Conservation (phyloP, 2,113 vertebrate species). For the Daboia siamensis region DNA sequence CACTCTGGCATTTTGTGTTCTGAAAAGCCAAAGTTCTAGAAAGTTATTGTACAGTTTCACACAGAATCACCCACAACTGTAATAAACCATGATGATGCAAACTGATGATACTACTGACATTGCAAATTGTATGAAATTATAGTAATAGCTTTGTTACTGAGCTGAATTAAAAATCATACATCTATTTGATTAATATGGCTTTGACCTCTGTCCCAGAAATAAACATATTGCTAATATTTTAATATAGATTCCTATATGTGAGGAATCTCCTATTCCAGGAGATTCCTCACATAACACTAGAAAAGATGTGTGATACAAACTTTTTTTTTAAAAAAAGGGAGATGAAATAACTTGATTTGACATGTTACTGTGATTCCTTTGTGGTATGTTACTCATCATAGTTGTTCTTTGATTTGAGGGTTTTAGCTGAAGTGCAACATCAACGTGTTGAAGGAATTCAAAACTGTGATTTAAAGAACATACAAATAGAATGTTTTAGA, state of each 20-base stretch:
- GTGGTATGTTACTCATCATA: constrained; percentile 44
- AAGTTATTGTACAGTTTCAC: not conserved
- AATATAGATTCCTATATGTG: not conserved
- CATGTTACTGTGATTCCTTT: not conserved
- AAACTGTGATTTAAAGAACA: constrained; percentile 1
- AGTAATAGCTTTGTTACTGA: not conserved
- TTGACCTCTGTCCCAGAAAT: not conserved
- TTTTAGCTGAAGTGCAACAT: constrained; percentile 31
- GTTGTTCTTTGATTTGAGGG: constrained; percentile 47
- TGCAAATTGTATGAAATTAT: not conserved
- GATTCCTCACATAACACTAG: not conserved
- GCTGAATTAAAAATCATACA: not conserved
- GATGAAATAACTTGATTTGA: not conserved
- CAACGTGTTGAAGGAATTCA: constrained; percentile 18
- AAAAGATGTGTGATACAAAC: not conserved
- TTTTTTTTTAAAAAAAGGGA: not conserved
- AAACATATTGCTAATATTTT: not conserved
- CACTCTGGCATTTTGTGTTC: not conserved
- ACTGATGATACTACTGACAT: not conserved
- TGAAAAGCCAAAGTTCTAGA: not conserved
- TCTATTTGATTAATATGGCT: not conserved
- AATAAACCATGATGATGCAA: not conserved
- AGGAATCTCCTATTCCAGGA: no score
- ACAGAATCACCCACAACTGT: not conserved
- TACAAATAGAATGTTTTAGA: constrained; percentile 7